Conservation (phyloP, 2,888 invertebrate species). For the Tetragonisca angustula region DNA sequence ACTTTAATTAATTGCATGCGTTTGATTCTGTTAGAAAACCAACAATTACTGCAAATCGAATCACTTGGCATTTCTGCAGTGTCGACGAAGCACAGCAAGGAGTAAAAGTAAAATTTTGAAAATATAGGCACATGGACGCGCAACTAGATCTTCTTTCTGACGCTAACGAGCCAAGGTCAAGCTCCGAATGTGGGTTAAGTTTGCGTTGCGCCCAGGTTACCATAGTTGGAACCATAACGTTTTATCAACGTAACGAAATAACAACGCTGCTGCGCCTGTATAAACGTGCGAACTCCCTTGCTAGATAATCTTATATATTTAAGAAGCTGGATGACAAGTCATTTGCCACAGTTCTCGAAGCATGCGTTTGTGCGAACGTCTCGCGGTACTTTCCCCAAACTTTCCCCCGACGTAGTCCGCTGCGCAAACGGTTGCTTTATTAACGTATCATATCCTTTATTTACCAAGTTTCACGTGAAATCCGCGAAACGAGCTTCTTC, state of each 20-base stretch:
- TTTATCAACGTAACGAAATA: not conserved
- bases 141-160: no score
- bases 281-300: not conserved
- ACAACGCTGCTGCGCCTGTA: not conserved
- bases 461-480: constrained; percentile 13
- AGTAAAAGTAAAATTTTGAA: no score
- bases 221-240: not conserved
- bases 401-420: constrained; percentile 8
- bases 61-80: no score
- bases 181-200: not conserved
- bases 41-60: no score
- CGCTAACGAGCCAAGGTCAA: no score
- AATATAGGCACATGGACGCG: no score
- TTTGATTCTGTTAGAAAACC: no score
- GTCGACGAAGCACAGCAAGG: no score
- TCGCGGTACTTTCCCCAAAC: constrained; percentile 4
- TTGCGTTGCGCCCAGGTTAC: not conserved
- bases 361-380: constrained; percentile 2
- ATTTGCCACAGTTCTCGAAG: not conserved
- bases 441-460: constrained; percentile 19
- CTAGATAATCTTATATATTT: not conserved
- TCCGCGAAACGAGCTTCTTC: constrained; percentile 29
- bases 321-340: not conserved
- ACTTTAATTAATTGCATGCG: no score
- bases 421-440: constrained; percentile 15